phyloP scores from a whole-genome alignment of 2,888 invertebrate genomes.

The Lissocephala sabroskyi region DNA sequence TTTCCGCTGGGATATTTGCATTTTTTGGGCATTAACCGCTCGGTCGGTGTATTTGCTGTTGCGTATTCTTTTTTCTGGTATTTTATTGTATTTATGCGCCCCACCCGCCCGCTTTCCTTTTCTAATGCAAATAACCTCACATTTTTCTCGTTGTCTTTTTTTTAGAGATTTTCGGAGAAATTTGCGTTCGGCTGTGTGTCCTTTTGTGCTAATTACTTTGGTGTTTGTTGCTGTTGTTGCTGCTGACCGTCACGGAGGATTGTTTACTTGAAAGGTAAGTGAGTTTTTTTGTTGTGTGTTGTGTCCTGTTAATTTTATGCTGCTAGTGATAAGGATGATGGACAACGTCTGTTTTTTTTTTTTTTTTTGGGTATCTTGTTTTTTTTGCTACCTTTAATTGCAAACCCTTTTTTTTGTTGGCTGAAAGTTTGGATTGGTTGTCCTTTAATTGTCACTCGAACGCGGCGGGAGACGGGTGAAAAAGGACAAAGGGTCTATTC shows the following conservation, averaged over 20 bases:
- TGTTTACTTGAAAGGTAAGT: conserved; percentile 31
- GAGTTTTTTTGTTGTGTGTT: conserved; percentile 28
- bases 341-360: conserved; percentile 8
- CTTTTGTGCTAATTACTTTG: conserved; percentile 7
- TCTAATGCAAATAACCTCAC: conserved; percentile 58
- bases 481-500: no score
- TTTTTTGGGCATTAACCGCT: background rate
- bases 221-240: conserved; percentile 3
- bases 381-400: conserved; percentile 29
- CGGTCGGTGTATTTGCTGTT: background rate
- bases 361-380: conserved; percentile 14
- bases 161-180: conserved; percentile 21
- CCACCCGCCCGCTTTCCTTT: no score
- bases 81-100: conserved; percentile 24
- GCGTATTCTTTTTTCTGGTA: background rate
- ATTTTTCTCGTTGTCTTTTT: conserved; percentile 6
- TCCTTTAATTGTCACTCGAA: no score
- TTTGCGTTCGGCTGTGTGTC: conserved; percentile 40
- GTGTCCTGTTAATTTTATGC: conserved; percentile 12
- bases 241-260: background rate
- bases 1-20: background rate
- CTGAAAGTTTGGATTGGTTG: no score
- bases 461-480: no score
- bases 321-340: background rate
- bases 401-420: conserved; percentile 5